These are phyloP conservation scores for Tribolium castaneum DNA, from an alignment of 1,140 invertebrate species.

Conservation along the genomic window DNA sequence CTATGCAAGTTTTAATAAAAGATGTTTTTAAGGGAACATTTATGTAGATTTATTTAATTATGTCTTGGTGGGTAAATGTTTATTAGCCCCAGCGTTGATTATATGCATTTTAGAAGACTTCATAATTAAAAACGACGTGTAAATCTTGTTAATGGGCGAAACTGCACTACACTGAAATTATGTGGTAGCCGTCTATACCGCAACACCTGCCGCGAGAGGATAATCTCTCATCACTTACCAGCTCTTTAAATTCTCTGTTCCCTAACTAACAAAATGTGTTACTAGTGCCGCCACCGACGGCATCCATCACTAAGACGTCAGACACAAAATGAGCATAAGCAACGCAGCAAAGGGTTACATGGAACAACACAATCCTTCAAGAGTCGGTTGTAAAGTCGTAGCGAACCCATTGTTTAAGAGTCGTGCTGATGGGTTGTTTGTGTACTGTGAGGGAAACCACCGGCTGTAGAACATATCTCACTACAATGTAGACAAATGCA, in stretches of 20 bases:
- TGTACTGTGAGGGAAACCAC: constrained; percentile 23
- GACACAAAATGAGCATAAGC: constrained; percentile 2
- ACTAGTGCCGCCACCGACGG: neutral
- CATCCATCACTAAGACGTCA: neutral
- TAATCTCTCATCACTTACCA: too few relatives aligned
- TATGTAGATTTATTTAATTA: constrained; percentile 28
- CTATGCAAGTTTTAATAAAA: constrained; percentile 28
- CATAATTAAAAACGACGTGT: neutral
- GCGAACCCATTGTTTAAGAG: constrained; percentile 10
- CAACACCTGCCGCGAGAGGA: too few relatives aligned
- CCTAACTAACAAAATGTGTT: neutral
- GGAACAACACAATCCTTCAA: constrained; percentile 19
- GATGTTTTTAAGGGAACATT: constrained; percentile 8
- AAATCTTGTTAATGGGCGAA: neutral
- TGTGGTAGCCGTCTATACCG: too few relatives aligned
- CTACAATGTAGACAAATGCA: constrained; percentile 32
- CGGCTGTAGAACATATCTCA: constrained; percentile 32
- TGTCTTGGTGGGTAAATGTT: neutral
- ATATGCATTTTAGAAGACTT: neutral
- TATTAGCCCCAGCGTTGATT: neutral
- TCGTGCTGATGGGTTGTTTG: constrained; percentile 26
- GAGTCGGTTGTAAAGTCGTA: constrained; percentile 4
- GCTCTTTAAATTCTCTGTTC: too few relatives aligned
- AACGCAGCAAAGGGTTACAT: neutral
- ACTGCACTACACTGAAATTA: neutral